Evolutionary conservation across 2,888 invertebrate species (phyloP).

Genomic region (Spodoptera exigua): DNA sequence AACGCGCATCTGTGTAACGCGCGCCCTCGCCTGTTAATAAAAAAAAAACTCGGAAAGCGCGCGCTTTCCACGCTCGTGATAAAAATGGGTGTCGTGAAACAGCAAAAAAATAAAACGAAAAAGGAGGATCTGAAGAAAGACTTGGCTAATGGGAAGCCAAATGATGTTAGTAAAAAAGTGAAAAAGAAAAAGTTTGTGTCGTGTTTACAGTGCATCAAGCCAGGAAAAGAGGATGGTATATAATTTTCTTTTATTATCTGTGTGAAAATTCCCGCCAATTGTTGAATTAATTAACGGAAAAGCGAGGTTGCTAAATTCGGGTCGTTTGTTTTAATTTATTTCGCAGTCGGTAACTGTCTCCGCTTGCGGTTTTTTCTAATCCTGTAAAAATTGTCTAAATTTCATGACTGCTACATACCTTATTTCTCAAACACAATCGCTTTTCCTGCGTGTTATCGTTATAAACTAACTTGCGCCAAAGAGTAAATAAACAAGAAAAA

Average conservation of each 20-base stretch:
- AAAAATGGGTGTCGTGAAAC: constrained; percentile 86
- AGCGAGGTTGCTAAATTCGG: constrained; percentile 24
- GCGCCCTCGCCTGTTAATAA: constrained; percentile 68
- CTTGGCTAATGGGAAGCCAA: constrained; percentile 76
- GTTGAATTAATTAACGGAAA: constrained; percentile 42
- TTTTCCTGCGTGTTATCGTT: neutral
- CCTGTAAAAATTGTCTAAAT: constrained; percentile 1
- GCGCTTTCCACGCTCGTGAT: constrained; percentile 65
- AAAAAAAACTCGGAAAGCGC: constrained; percentile 60
- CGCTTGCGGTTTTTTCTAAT: constrained; percentile 17
- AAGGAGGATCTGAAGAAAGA: constrained; percentile 69
- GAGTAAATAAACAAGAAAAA: constrained; percentile 49
- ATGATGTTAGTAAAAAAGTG: constrained; percentile 81
- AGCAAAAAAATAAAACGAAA: constrained; percentile 78
- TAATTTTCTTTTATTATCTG: constrained; percentile 40
- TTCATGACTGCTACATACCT: neutral
- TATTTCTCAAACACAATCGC: neutral
- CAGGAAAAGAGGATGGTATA: constrained; percentile 82
- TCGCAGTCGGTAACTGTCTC: constrained; percentile 39
- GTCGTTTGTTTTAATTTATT: constrained; percentile 26
- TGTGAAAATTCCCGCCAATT: constrained; percentile 20
- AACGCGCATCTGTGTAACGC: constrained; percentile 83
- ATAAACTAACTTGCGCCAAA: constrained; percentile 9
- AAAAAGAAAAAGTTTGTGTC: constrained; percentile 87
- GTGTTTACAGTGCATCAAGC: constrained; percentile 88